Evolutionary conservation across 2,113 vertebrate species (phyloP), one percentile per base, ranked within the genome.

Genomic region (Aptenodytes forsteri): DNA sequence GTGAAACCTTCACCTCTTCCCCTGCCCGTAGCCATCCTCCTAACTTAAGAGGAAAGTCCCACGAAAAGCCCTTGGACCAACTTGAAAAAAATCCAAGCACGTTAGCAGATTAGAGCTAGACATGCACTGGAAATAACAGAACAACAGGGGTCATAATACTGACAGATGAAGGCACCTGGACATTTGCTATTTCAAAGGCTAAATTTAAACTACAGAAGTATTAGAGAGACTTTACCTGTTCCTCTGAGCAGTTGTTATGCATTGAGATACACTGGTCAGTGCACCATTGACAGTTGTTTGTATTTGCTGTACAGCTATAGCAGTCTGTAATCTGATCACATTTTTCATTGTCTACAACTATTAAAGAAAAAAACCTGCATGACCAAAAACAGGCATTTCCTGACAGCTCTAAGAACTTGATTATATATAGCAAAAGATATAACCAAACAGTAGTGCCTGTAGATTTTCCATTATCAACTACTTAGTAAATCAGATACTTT

Each of bases 321-420:
- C 99, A 99, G 98, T 99, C 99, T 1, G 99, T 99, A 96, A 99
- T 99, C 97, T 99, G 99, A 97, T 99, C 99, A 95, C 99, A 99
- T 91, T 98, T 98, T 95, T 99, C 99, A 92, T 95, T 99, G 72
- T 99, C 99, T 49, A 97, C 96, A 95, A 97, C 99, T 99, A 98
- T 34, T 93, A 85, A 97, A 97, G 91, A 96, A 97, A 98, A 96
- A 97, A 97, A 85, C 94, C 96, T 92, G 93, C 89, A 94, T 97
- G 97, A 96, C 94, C 95, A 92, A 97, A 96, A 93, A 66, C 55
- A 96, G 86, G 90, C 96, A 96, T 92, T 95, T 95, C 94, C 93
- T 67, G 85, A 95, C 94, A 87, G 86, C 84, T 96, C 65, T 55
- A 92, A 94, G 79, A 97, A 86, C 86, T 88, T 76, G 89, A 81